Conservation (phyloP, 1,140 invertebrate genomes). For the Colletes latitarsis region DNA sequence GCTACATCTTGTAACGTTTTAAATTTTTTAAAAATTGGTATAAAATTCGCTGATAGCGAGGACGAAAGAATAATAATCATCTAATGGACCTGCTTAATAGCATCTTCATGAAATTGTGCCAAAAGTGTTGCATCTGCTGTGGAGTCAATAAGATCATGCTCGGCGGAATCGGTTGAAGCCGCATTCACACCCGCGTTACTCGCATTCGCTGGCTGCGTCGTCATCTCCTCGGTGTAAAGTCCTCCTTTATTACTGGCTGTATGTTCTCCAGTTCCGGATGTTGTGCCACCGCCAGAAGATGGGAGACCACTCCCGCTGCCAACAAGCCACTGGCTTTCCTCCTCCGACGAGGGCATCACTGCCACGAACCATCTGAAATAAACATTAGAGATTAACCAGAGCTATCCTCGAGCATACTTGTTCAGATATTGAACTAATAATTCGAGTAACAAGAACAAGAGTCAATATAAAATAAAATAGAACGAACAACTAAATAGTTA, state of each 20-base stretch:
- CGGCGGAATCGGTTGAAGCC: slow-evolving; percentile 75
- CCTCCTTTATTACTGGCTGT: slow-evolving; percentile 57
- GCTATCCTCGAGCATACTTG: too few species aligned
- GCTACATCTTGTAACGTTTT: too few species aligned
- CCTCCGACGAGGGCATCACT: slow-evolving; percentile 78
- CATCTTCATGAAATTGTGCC: slow-evolving; percentile 89
- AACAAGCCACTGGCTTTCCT: slow-evolving; percentile 78
- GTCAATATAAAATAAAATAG: too few species aligned
- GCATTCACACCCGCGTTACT: slow-evolving; percentile 66
- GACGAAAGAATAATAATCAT: not conserved
- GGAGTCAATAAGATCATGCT: slow-evolving; percentile 74
- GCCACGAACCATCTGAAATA: slow-evolving; percentile 75
- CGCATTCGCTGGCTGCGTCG: slow-evolving; percentile 61
- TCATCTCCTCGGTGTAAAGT: slow-evolving; percentile 76
- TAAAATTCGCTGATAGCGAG: not conserved
- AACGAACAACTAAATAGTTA: too few species aligned
- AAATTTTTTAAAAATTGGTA: too few species aligned
- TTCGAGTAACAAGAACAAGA: too few species aligned
- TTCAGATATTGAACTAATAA: too few species aligned
- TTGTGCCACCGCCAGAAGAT: slow-evolving; percentile 59
- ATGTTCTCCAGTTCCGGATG: slow-evolving; percentile 57
- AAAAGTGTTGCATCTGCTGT: slow-evolving; percentile 82
- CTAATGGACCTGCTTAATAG: slow-evolving; percentile 83
- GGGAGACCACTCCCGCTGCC: slow-evolving; percentile 71
- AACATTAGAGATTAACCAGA: not conserved